Conservation (phyloP, 2,113 vertebrate species). For the Monarcha castaneiventris region DNA sequence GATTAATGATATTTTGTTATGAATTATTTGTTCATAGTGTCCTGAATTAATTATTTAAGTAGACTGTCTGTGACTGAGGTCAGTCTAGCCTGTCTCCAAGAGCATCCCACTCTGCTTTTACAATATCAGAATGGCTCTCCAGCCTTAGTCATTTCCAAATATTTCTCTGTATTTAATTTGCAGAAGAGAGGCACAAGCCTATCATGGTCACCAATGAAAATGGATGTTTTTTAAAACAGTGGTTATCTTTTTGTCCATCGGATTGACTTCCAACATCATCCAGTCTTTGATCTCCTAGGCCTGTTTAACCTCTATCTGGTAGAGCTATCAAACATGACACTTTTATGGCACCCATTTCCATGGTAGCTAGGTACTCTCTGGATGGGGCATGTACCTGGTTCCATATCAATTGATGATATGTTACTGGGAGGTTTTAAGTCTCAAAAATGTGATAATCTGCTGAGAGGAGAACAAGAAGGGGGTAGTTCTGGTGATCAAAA, state of each 20-base stretch:
- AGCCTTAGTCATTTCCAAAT: neutral
- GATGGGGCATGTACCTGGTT: neutral
- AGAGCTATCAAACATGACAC: neutral
- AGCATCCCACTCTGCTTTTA: neutral
- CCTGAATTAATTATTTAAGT: constrained; percentile 57
- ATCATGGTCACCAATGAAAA: neutral
- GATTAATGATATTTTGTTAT: constrained; percentile 46
- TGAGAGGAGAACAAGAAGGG: neutral
- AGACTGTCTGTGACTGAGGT: constrained; percentile 38
- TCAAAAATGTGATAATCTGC: neutral
- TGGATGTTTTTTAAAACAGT: neutral
- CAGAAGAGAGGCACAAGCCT: neutral
- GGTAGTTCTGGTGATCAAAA: neutral
- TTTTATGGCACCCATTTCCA: neutral
- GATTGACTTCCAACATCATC: neutral
- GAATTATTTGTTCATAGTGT: constrained; percentile 42
- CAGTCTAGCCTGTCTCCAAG: constrained; percentile 38
- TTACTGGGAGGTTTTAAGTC: neutral
- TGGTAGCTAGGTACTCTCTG: neutral
- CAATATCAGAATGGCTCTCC: neutral
- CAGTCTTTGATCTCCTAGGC: neutral
- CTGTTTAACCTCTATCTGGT: neutral
- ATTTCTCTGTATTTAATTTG: neutral
- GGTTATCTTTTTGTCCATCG: neutral
- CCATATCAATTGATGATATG: neutral